Evolutionary conservation across 2,113 vertebrate species (phyloP).

Genomic region (Chitala chitala): DNA sequence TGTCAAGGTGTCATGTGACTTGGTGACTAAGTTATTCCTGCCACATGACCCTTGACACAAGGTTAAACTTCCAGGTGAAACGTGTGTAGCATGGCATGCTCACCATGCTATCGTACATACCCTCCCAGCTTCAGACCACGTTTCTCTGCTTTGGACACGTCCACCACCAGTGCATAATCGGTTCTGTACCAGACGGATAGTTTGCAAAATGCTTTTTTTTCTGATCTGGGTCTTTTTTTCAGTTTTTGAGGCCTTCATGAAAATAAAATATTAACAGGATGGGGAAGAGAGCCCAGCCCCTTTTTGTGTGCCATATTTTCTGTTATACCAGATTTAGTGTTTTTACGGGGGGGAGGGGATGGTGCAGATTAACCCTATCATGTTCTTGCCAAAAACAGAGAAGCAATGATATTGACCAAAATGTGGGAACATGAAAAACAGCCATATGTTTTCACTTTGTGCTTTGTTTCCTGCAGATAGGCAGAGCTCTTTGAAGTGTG

Average conservation of each 20-base stretch:
- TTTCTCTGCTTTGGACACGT: too few relatives aligned
- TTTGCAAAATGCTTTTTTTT: background rate
- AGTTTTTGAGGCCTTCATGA: background rate
- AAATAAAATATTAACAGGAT: background rate
- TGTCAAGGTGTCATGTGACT: background rate
- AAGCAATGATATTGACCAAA: slow-evolving; percentile 45
- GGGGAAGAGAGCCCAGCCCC: background rate
- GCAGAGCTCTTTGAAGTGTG: slow-evolving; percentile 90
- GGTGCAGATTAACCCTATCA: slow-evolving; percentile 63
- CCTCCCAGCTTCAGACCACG: too few relatives aligned
- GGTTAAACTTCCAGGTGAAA: background rate
- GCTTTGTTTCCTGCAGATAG: slow-evolving; percentile 91
- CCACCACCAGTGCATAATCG: too few relatives aligned
- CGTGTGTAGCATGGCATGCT: background rate
- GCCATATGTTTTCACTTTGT: slow-evolving; percentile 74
- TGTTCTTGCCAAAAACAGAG: slow-evolving; percentile 65
- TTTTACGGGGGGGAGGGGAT: slow-evolving; percentile 43
- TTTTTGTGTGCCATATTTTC: background rate
- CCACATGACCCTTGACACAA: background rate
- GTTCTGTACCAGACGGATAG: too few relatives aligned
- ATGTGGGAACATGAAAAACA: slow-evolving; percentile 56
- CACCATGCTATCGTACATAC: too few relatives aligned
- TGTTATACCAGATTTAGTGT: slow-evolving; percentile 1
- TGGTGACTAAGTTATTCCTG: too few relatives aligned
- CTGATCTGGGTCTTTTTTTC: slow-evolving; percentile 22